Base-by-base conservation (phyloP, 2,113 vertebrate genomes). In the Tylochromis polylepis region DNA sequence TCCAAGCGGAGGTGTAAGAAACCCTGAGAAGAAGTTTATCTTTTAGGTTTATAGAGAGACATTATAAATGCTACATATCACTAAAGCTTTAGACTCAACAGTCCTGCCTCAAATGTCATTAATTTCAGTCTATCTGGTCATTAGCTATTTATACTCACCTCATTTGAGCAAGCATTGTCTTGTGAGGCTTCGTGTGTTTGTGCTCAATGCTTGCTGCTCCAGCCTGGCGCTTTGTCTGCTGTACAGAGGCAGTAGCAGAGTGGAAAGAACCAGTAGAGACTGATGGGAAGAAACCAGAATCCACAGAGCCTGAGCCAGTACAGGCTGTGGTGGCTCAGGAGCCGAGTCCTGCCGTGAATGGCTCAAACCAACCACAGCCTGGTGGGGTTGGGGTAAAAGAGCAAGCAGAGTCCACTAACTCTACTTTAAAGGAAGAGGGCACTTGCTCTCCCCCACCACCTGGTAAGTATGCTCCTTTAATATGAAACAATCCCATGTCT, bases 201-300 rank as follows among this genome's bases (percentile, higher is more conserved):
- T 93, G 90, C 91, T 88, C 22, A 34, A 92, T 87, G 92, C 95
- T 94, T 94, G 95, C 95, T 95, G 96, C 95, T 95, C 88, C 88
- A 96, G 95, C 95, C 77, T 90, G 90, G 93, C 91, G 75, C 91
- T 96, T 95, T 97, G 93, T 97, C 91, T 96, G 94, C 94, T 95
- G 79, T 94, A 94, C 96, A 96, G 96, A 96, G 88, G 86, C 94
- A 62, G 93, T 88, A 96, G 93, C 87, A 87, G 94, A 95, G 89
- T 89, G 80, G 78, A 90, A 92, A 90, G 90, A 91, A 87, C 90
- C 92, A 78, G 85, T 94, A 93, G 95, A 95, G 91, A 92, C 91
- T 94, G 95, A 91, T 93, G 94, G 88, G 91, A 92, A 94, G 91
- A 92, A 93, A 62, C 90, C 93, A 93, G 86, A 94, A 83, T 78